Evolutionary conservation across 2,888 invertebrate species (phyloP).

Genomic region (Eilema depressum): DNA sequence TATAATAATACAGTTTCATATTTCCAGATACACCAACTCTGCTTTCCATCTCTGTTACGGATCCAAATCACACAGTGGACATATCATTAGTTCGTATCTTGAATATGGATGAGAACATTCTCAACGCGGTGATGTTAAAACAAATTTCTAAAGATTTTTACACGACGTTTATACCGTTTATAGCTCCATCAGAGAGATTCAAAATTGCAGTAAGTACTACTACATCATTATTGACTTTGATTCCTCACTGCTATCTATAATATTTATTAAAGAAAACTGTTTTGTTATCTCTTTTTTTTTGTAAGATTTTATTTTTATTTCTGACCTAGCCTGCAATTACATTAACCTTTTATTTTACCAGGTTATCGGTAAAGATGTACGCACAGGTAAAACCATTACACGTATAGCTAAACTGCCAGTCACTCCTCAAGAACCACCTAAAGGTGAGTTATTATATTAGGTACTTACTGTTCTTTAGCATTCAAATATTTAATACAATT

Average conservation of each 20-base stretch:
- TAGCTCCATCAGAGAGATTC: constrained; percentile 40
- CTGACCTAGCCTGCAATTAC: background rate
- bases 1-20: background rate
- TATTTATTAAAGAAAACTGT: no score
- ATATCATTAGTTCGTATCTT: constrained; percentile 35
- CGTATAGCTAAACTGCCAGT: constrained; percentile 44
- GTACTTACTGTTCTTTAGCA: background rate
- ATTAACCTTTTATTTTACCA: constrained; percentile 20
- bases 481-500: background rate
- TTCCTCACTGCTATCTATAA: background rate
- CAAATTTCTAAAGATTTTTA: constrained; percentile 36
- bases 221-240: background rate
- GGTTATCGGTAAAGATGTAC: constrained; percentile 34
- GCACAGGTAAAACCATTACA: constrained; percentile 24
- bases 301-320: background rate
- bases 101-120: constrained; percentile 26
- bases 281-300: no score
- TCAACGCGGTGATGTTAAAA: constrained; percentile 22
- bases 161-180: constrained; percentile 32
- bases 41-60: constrained; percentile 40
- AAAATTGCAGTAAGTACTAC: constrained; percentile 44
- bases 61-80: constrained; percentile 33
- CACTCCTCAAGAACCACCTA: constrained; percentile 34
- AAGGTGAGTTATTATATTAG: constrained; percentile 31
- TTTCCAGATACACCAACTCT: constrained; percentile 38